Conservation (phyloP, 2,797 vertebrate genomes). For the Eulemur albifrons region DNA sequence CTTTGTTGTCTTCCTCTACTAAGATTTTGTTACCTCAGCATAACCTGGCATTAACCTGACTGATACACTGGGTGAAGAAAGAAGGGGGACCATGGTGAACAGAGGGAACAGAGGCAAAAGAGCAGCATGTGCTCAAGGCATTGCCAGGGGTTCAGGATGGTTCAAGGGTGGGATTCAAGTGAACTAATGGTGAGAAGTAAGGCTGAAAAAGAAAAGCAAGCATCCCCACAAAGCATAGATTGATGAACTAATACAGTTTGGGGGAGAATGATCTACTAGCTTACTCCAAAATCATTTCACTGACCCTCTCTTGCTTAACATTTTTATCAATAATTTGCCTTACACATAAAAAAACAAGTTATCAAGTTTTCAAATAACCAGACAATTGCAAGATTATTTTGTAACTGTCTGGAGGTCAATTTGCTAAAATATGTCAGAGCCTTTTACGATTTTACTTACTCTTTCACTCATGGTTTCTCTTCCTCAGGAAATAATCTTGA, state of each 20-base stretch:
- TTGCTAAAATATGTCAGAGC: background rate
- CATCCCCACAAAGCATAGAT: background rate
- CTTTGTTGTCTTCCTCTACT: background rate
- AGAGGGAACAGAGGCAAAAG: background rate
- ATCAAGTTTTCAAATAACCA: constrained; percentile 18
- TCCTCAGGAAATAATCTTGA: background rate
- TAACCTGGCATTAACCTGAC: background rate
- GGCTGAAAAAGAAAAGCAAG: background rate
- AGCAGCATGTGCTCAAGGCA: background rate
- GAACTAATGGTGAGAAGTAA: background rate
- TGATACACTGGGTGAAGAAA: background rate
- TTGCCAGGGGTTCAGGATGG: background rate
- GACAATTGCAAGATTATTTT: background rate
- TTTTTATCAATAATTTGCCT: background rate
- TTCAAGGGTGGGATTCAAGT: background rate
- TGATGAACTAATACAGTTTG: background rate
- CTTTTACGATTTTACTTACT: background rate
- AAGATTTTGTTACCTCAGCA: background rate
- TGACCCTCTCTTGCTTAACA: background rate
- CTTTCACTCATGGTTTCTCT: background rate
- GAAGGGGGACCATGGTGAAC: background rate
- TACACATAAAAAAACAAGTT: background rate
- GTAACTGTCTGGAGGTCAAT: background rate
- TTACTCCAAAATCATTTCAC: constrained; percentile 14
- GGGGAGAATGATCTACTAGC: background rate